These are phyloP conservation scores for Amiota communis DNA, from an alignment of 2,888 invertebrate species.

Conservation along the genomic window DNA sequence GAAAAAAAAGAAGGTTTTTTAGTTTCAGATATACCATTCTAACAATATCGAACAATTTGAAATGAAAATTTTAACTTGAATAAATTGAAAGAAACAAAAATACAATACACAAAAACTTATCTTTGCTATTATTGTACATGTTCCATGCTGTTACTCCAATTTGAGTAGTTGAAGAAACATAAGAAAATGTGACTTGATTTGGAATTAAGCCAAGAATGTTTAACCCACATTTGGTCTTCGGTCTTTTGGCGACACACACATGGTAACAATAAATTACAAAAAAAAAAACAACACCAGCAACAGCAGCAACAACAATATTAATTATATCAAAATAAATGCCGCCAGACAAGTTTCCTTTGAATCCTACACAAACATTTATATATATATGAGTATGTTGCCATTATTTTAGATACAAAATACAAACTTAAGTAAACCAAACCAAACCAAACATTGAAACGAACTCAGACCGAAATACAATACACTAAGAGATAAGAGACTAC, in stretches of 20 bases:
- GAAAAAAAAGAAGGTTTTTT: no score
- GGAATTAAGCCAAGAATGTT: conserved; percentile 56
- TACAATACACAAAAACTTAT: no score
- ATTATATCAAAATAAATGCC: conserved; percentile 8
- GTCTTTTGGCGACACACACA: not conserved
- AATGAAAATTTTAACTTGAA: no score
- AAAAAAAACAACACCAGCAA: conserved; percentile 38
- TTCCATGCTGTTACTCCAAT: no score
- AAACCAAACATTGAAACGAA: not conserved
- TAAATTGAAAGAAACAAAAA: no score
- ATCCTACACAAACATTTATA: not conserved
- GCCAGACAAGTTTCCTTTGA: conserved; percentile 26
- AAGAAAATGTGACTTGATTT: conserved; percentile 21
- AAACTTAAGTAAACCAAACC: not conserved
- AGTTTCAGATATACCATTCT: no score
- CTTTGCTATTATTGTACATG: no score
- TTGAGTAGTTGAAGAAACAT: no score
- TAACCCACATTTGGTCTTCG: conserved; percentile 55
- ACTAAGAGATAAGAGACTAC: no score
- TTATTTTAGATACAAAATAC: not conserved
- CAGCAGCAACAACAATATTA: not conserved
- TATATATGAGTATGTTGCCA: not conserved
- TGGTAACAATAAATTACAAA: conserved; percentile 32
- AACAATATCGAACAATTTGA: no score
- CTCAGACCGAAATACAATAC: no score